Conservation (phyloP, 1,140 invertebrate species). For the Panagrolaimus sp. region DNA sequence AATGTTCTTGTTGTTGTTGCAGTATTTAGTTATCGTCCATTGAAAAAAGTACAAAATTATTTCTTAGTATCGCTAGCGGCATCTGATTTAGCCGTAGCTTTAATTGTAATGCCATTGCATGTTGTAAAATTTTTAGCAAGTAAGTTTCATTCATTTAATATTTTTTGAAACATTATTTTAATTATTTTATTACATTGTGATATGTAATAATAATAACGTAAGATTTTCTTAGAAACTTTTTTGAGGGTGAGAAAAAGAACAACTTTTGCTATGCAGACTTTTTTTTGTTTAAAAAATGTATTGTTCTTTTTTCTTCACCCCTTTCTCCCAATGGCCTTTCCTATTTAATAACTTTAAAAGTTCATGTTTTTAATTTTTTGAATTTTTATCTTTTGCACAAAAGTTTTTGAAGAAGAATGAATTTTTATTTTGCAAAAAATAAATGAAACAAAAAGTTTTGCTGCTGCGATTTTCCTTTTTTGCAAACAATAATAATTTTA, state of each 20-base stretch:
- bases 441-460: too few species aligned
- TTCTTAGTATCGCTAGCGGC: constrained; percentile 93
- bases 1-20: constrained; percentile 90
- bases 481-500: too few species aligned
- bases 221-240: constrained; percentile 19
- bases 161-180: neutral
- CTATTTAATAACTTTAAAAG: neutral
- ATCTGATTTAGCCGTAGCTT: constrained; percentile 91
- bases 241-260: neutral
- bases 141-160: constrained; percentile 22
- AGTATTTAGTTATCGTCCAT: constrained; percentile 86
- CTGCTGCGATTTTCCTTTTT: too few species aligned
- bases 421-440: too few species aligned
- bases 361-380: constrained; percentile 2
- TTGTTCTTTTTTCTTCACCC: constrained; percentile 13
- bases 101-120: constrained; percentile 90
- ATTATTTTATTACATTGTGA: constrained; percentile 13
- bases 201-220: neutral
- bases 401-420: too few species aligned
- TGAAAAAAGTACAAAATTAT: constrained; percentile 95
- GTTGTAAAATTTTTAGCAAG: constrained; percentile 78
- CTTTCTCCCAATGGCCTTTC: constrained; percentile 22
- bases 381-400: too few species aligned
- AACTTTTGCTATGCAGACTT: constrained; percentile 4
- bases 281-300: constrained; percentile 14